Evolutionary conservation across 1,140 invertebrate genomes (phyloP).

Genomic region (Drosophila nebulosa): DNA sequence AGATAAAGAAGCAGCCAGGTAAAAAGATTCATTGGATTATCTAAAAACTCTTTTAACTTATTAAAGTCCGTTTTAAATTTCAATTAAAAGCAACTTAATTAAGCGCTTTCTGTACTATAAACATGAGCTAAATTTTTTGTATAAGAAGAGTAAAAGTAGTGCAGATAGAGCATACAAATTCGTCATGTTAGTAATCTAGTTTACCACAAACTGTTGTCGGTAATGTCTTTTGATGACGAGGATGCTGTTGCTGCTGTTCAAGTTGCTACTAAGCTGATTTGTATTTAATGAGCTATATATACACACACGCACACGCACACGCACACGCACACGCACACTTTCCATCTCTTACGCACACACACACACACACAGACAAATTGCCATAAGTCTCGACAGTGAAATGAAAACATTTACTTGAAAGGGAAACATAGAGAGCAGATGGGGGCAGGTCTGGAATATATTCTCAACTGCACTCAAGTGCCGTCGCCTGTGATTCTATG

Average conservation of each 20-base stretch:
- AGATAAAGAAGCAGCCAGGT: too few species aligned
- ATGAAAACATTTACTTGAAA: slow-evolving; percentile 67
- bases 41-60: neutral
- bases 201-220: slow-evolving; percentile 1
- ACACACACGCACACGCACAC: slow-evolving; percentile 4
- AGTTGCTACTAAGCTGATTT: slow-evolving; percentile 67
- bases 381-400: slow-evolving; percentile 43
- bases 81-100: neutral
- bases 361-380: slow-evolving; percentile 44
- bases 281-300: slow-evolving; percentile 74
- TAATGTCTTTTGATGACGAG: slow-evolving; percentile 15
- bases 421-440: neutral
- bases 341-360: slow-evolving; percentile 14
- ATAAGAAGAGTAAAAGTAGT: too few species aligned
- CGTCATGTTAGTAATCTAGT: neutral
- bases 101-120: neutral
- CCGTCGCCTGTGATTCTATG: slow-evolving; percentile 10
- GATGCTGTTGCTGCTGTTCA: slow-evolving; percentile 34
- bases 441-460: neutral
- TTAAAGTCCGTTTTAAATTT: neutral
- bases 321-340: slow-evolving; percentile 9
- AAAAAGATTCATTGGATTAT: neutral
- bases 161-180: neutral
- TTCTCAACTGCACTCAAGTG: slow-evolving; percentile 10
- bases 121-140: too few species aligned